Base-by-base conservation (phyloP, 2,888 invertebrate species). In the Ctenicera cuprea region DNA sequence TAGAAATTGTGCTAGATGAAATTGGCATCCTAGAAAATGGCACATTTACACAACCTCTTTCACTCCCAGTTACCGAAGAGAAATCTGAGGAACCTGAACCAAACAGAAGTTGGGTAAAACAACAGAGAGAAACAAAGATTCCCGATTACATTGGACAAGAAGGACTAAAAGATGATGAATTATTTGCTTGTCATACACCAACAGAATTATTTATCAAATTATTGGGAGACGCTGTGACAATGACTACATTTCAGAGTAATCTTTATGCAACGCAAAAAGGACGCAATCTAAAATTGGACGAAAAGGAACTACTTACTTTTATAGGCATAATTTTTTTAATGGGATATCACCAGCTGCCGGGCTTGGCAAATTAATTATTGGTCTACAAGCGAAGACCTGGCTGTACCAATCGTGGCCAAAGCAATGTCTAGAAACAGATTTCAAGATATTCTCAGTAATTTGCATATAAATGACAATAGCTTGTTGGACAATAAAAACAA, bases 311-410 rank as follows among this genome's bases (percentile, higher is more conserved):
- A 2, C 38, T 66, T 7, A 26, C 9, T 43, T 57, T 66, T 37
- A 66, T 54, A 14, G 66, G 66, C 14, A 66, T 43, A n/a, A 66
- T 57, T 30, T 66, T 66, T 45, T 5, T 66, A 1, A 66, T 66
- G 54, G 66, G 41, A 0, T 66, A 66, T 12, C 41, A 66, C 41
- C 37, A 30, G 8, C 20, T 64, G 8, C 64, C 64, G 0, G 45
- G 8, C n/a, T 63, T 14, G 22, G 22, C 1, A 26, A 9, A n/a
- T n/a, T n/a, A 45, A 16, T 14, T 63, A 45, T 30, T 63, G 45
- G 63, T 37, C 12, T 9, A 37, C 18, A 7, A 16, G 16, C n/a
- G 5, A 12, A 65, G 50, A 65, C n/a, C 37, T 64, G 2, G 11
- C n/a, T 12, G 33, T 64, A 3, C 45, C 12, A 1, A 12, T 64